Evolutionary conservation across 1,140 invertebrate genomes (phyloP), one percentile per base, ranked within the genome.

Genomic region (Atopsyche davidsoni): DNA sequence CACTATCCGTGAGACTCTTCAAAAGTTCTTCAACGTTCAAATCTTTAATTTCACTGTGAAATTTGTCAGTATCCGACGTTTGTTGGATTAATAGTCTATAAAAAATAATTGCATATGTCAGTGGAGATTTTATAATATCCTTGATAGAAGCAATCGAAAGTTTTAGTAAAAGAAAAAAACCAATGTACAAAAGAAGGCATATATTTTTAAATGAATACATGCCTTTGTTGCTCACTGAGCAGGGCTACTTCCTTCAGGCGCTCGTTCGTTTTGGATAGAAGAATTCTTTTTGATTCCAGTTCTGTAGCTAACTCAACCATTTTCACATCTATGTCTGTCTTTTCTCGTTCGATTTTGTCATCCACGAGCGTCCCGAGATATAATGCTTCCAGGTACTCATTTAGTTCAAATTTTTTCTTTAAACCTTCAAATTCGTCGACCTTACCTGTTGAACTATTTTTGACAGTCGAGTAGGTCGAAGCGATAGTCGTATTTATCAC

Each of bases 161-260:
- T 4, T 9, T 13, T 9, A 18, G 4, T 14, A 19, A 31, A 42
- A 21, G 10, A 4, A 6, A 6, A 11, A 38, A 38, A 9, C 7
- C 10, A 21, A 17, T 42, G 23, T 21, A 11, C 4, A 6, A 42
- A 21, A 42, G 17, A 21, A 10, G 10, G n/a, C n/a, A n/a, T n/a
- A n/a, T n/a, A n/a, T n/a, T n/a, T n/a, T n/a, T n/a, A n/a, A 42
- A 50, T 2, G 42, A 24, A 32, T 2, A 44, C 58, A 47, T 55
- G 69, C 70, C 68, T 64, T 41, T 73, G 65, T 50, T 70, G 68
- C 49, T 70, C 67, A 4, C 62, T 64, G 46, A 67, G 60, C 59
- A 72, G 72, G n/a, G 61, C 63, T 31, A 73, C 66, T 34, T 69
- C 64, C 31, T 66, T 68, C 9, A 73, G 31, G 10, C 69, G 51